Conservation (phyloP, 2,888 invertebrate species). For the Herminia tarsipennalis region DNA sequence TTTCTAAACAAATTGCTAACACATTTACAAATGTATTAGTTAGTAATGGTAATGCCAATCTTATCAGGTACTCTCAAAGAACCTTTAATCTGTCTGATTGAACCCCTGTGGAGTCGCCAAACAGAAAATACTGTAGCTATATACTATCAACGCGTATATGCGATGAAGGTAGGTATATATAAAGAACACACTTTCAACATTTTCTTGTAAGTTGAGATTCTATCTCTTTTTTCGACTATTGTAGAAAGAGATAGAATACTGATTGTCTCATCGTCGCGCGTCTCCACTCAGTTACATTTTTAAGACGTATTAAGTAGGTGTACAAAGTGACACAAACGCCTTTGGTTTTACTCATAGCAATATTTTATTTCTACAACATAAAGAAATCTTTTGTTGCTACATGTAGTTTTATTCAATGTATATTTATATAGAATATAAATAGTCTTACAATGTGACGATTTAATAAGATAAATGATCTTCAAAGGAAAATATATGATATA, state of each 20-base stretch:
- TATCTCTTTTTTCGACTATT: too few relatives aligned
- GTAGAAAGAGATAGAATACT: too few relatives aligned
- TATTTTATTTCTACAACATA: slow-evolving; percentile 27
- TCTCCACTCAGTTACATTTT: too few relatives aligned
- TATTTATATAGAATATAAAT: slow-evolving; percentile 7
- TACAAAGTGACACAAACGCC: too few relatives aligned
- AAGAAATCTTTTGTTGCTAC: slow-evolving; percentile 15
- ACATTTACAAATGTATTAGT: slow-evolving; percentile 29
- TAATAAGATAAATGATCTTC: slow-evolving; percentile 2
- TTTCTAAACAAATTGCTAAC: slow-evolving; percentile 2
- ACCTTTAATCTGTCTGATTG: slow-evolving; percentile 70
- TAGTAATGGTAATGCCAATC: slow-evolving; percentile 29
- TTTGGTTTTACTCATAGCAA: slow-evolving; percentile 41
- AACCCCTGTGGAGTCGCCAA: slow-evolving; percentile 30
- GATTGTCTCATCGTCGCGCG: too few relatives aligned
- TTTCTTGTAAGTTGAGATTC: too few relatives aligned
- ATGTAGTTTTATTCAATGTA: slow-evolving; percentile 7
- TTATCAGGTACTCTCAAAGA: slow-evolving; percentile 54
- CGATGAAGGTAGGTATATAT: too few relatives aligned
- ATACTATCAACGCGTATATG: too few relatives aligned
- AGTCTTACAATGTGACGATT: slow-evolving; percentile 1
- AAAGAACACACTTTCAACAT: too few relatives aligned
- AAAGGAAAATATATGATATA: not conserved
- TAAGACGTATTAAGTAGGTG: too few relatives aligned
- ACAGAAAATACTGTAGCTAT: too few relatives aligned